These are phyloP conservation scores for Alligator mississippiensis DNA, from an alignment of 2,113 vertebrate genomes.

Conservation along the genomic window DNA sequence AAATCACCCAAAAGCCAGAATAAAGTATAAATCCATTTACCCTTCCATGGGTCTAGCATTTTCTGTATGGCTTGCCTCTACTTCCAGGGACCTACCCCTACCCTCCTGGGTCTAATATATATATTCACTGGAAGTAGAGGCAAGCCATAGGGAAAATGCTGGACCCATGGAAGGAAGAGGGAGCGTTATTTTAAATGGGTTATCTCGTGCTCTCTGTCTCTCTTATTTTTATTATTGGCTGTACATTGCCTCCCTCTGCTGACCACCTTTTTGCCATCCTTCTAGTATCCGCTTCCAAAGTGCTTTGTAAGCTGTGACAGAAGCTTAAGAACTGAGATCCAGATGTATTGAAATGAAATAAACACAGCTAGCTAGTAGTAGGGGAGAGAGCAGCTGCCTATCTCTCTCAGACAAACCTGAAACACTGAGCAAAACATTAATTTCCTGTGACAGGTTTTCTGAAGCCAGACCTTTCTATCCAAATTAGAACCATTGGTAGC, in stretches of 20 bases:
- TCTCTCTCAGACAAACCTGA: neutral
- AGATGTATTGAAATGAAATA: neutral
- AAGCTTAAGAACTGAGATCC: neutral
- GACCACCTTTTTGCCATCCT: neutral
- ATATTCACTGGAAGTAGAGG: no score
- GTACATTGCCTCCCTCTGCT: neutral
- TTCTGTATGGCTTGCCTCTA: neutral
- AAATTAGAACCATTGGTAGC: neutral
- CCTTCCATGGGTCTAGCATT: neutral
- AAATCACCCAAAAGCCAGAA: neutral
- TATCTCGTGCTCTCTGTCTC: no score
- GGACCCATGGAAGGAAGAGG: no score
- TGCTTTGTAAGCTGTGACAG: neutral
- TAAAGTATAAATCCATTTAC: neutral
- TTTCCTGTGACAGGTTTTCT: neutral
- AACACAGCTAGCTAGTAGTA: neutral
- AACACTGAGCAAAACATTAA: neutral
- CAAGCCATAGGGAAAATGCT: no score
- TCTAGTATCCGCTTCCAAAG: neutral
- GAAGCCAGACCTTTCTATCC: neutral
- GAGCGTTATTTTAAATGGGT: no score
- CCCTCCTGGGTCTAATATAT: no score
- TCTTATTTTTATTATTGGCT: neutral
- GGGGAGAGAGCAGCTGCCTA: neutral
- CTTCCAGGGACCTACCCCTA: no score